Evolutionary conservation across 2,888 invertebrate genomes (phyloP).

Genomic region (Melitaea athalia): DNA sequence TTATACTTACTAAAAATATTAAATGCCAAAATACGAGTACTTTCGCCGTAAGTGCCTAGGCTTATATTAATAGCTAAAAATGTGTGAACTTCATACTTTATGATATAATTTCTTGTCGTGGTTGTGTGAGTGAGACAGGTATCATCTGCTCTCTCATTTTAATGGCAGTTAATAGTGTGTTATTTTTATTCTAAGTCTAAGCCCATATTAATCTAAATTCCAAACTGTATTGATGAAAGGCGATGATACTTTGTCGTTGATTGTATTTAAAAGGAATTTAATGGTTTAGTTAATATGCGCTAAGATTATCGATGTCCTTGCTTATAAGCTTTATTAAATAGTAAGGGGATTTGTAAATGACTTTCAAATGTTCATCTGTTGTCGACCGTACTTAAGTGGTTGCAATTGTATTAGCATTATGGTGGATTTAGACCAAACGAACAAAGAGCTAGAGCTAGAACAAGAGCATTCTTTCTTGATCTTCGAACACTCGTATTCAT

Average conservation of each 20-base stretch:
- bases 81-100: slow-evolving; percentile 10
- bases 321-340: slow-evolving; percentile 17
- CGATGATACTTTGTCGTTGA: slow-evolving; percentile 3
- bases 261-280: neutral
- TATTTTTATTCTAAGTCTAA: slow-evolving; percentile 9
- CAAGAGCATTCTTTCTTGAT: too few species aligned
- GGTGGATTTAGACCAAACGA: too few species aligned
- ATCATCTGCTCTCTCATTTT: slow-evolving; percentile 35
- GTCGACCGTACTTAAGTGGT: slow-evolving; percentile 24
- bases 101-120: slow-evolving; percentile 25
- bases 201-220: slow-evolving; percentile 5
- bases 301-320: slow-evolving; percentile 1
- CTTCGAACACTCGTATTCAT: too few species aligned
- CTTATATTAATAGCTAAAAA: slow-evolving; percentile 46
- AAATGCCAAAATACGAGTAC: slow-evolving; percentile 64
- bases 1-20: slow-evolving; percentile 20
- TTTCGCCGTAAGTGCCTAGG: slow-evolving; percentile 76
- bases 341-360: slow-evolving; percentile 6
- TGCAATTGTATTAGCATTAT: slow-evolving; percentile 2
- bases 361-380: slow-evolving; percentile 8
- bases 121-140: slow-evolving; percentile 39
- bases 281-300: neutral
- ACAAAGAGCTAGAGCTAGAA: too few species aligned
- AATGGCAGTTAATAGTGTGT: slow-evolving; percentile 14
- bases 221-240: neutral